These are phyloP conservation scores for Hyles lineata DNA, from an alignment of 2,888 invertebrate genomes.

Conservation along the genomic window DNA sequence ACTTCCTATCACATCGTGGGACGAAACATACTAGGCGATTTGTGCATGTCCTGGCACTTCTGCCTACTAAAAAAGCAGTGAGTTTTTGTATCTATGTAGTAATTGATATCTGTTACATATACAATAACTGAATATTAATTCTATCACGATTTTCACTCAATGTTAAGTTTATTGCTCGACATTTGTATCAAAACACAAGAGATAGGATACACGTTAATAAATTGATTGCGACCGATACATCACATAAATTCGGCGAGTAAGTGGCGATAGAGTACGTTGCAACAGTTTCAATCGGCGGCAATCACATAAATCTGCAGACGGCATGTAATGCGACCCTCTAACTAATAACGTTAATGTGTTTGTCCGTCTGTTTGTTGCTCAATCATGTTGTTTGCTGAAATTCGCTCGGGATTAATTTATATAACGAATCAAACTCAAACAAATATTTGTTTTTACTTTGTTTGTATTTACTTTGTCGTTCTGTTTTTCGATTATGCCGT, in stretches of 20 bases:
- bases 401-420: not conserved
- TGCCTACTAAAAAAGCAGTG: no score
- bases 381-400: slow-evolving; percentile 4
- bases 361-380: slow-evolving; percentile 17
- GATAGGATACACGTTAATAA: not conserved
- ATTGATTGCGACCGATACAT: slow-evolving; percentile 3
- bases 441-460: not conserved
- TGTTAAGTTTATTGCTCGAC: not conserved
- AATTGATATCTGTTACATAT: no score
- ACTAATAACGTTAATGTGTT: slow-evolving; percentile 24
- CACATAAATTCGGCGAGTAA: not conserved
- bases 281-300: slow-evolving; percentile 15
- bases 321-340: not conserved
- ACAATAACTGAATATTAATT: no score
- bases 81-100: no score
- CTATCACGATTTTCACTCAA: no score
- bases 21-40: no score
- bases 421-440: not conserved
- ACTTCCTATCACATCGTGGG: no score
- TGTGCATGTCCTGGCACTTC: no score
- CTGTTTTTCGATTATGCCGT: not conserved
- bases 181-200: not conserved
- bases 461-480: not conserved
- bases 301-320: slow-evolving; percentile 14
- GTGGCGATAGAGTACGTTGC: slow-evolving; percentile 19